Evolutionary conservation across 2,797 vertebrate genomes (phyloP), one percentile per base, ranked within the genome.

Genomic region (Glyptemys insculpta): DNA sequence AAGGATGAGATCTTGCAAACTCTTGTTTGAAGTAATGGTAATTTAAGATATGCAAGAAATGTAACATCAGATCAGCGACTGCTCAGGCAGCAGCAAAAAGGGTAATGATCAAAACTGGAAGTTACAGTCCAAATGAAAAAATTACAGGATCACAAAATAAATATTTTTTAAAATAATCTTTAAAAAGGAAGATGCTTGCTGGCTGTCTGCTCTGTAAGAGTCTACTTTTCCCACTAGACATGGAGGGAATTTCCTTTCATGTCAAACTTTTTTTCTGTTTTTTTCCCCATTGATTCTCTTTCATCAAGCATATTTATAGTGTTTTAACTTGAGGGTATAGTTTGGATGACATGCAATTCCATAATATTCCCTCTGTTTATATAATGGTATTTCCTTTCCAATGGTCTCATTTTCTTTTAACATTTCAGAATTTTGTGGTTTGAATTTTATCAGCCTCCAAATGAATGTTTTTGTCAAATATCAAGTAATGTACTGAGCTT

Each of bases 371-470:
- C 50, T 87, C n/a, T 85, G 53, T 76, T 87, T 89, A n/a, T 76
- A 3, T 37, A 31, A 83, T 34, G 25, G 44, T 74, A 37, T 92
- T 88, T 88, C 82, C 90, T 90, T 65, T 92, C 80, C 16, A 93
- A 2, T 1, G 85, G 80, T 86, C 31, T 86, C 27, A 85, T 93
- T 95, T 88, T 95, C 92, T 83, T 86, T 92, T 94, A 52, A 83
- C 19, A 92, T 89, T 89, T 81, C 49, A 68, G 79, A 88, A 80
- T 59, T 52, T 92, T 93, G 85, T 59, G 14, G 76, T 82, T 90
- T 95, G 52, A 95, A 88, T 93, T 50, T 88, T 95, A 50, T 95
- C 44, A 59, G 83, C 57, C 44, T 97, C 65, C 83, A 95, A 47
- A 87, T 92, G 44, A 84, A 85, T 53, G 44, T 91, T 96, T 81